Conservation (phyloP, 2,113 vertebrate species). For the Dicaeum eximium region DNA sequence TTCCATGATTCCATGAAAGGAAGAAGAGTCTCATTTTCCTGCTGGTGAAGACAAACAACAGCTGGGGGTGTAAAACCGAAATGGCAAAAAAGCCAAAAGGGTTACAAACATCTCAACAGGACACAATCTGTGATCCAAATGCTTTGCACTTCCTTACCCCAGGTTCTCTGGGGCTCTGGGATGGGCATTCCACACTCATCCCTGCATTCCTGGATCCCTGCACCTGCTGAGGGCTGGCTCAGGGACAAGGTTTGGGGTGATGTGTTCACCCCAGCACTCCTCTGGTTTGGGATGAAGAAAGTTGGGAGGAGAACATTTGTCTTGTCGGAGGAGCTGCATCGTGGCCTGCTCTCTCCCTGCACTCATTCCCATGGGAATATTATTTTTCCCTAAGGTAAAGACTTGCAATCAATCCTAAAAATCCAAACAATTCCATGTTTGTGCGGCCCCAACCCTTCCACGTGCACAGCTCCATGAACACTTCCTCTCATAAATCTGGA, state of each 20-base stretch:
- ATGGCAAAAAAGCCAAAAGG: background rate
- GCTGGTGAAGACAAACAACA: background rate
- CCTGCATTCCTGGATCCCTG: background rate
- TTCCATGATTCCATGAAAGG: background rate
- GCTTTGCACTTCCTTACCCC: accelerated
- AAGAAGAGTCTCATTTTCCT: background rate
- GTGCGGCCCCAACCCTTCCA: background rate
- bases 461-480: accelerated
- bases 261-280: background rate
- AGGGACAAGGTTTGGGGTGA: background rate
- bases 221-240: background rate
- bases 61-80: background rate
- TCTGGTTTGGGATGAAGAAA: background rate
- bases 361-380: background rate
- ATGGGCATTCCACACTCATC: accelerated
- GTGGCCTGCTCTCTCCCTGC: background rate
- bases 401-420: background rate
- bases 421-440: accelerated
- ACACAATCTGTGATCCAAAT: too few relatives aligned
- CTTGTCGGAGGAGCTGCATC: background rate
- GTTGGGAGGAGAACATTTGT: too few relatives aligned
- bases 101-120: accelerated
- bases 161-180: background rate
- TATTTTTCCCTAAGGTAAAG: background rate
- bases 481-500: background rate